Evolutionary conservation across 1,140 invertebrate species (phyloP), one percentile per base, ranked within the genome.

Genomic region (Zaprionus lachaisei): DNA sequence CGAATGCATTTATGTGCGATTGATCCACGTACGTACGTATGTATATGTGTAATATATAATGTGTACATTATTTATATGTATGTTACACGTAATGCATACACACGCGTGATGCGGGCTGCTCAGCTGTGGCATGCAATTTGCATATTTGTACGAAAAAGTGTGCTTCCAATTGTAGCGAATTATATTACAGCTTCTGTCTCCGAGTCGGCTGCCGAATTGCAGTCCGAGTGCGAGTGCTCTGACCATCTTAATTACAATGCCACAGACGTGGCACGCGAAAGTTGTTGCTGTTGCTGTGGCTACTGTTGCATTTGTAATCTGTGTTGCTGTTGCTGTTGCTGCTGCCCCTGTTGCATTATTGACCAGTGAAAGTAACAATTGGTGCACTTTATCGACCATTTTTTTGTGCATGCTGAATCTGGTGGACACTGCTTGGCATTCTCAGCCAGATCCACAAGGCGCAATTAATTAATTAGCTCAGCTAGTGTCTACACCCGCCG

Each of bases 321-420:
- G 44, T 28, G 38, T 22, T 15, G n/a, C 6, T 44, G 41, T 28
- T n/a, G 15, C 15, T 44, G 41, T 17, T 17, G 41, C 41, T 47
- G 65, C 61, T 86, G 83, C 77, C 56, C 34, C 61, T 76, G 74
- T 72, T 89, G 84, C 85, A 89, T 84, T 89, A 90, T 90, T 76
- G 81, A 84, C 79, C 56, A 89, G 84, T 89, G 84, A 89, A 89
- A 89, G 84, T 90, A 89, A 81, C 84, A 90, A 90, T 90, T 84
- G 85, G 49, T 47, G 65, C 77, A 56, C 67, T 49, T 79, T 87
- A 73, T 75, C 44, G 47, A 72, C 73, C 51, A 26, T 83, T 87
- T 79, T 55, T 69, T 63, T 55, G 15, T 55, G 28, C 57, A 28
- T n/a, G 2, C 54, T 64, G 4, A 5, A 38, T 49, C 44, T 28